Evolutionary conservation across 2,113 vertebrate genomes (phyloP).

Genomic region (Solea solea): DNA sequence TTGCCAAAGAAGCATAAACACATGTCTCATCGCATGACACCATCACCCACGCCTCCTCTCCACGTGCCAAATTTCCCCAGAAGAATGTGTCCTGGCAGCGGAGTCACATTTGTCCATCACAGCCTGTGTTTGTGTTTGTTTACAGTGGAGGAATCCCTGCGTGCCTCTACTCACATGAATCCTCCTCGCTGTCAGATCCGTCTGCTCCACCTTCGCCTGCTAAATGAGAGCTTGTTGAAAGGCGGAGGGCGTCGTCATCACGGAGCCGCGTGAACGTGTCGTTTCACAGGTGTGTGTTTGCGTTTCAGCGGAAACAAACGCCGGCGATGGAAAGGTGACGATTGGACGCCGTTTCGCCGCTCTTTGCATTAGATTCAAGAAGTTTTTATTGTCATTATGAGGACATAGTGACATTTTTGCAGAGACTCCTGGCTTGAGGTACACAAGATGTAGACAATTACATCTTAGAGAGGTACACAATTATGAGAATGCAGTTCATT

Average conservation of each 20-base stretch:
- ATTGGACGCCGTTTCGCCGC: no score
- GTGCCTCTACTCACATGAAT: slow-evolving; percentile 12
- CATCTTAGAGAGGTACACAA: no score
- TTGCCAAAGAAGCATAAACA: slow-evolving; percentile 50
- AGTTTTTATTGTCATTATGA: no score
- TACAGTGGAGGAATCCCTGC: slow-evolving; percentile 36
- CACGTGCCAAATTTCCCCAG: slow-evolving; percentile 36
- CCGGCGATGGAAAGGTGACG: no score
- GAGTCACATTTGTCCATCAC: slow-evolving; percentile 30
- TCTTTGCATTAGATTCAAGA: no score
- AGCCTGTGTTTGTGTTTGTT: slow-evolving; percentile 23
- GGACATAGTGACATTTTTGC: no score
- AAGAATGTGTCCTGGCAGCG: slow-evolving; percentile 46
- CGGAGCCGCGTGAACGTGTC: no score
- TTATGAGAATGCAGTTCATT: no score
- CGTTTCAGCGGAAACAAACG: no score
- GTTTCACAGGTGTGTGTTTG: not conserved
- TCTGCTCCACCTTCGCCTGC: slow-evolving; percentile 6
- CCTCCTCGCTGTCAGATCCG: slow-evolving; percentile 8
- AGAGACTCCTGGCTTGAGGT: no score
- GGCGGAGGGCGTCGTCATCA: not conserved
- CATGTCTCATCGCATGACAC: slow-evolving; percentile 51
- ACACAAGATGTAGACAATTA: no score
- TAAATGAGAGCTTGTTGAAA: slow-evolving; percentile 44
- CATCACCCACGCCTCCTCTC: slow-evolving; percentile 21